Evolutionary conservation across 1,140 invertebrate genomes (phyloP), one percentile per base, ranked within the genome.

Genomic region (Odontomachus brunneus): DNA sequence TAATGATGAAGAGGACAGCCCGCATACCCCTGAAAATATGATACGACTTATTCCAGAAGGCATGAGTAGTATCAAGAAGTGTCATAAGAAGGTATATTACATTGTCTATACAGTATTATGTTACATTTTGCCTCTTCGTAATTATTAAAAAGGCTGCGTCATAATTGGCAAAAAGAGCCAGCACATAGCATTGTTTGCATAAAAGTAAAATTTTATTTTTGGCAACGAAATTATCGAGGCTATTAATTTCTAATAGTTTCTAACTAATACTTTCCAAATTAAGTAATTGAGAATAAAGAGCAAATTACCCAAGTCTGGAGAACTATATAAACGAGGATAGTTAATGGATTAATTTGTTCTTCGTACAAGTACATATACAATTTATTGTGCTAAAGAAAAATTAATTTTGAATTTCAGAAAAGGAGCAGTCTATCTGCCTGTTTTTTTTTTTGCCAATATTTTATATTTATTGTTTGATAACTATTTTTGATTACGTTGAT

Each of bases 61-160:
- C 60, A 92, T 92, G 90, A 93, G 92, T 66, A 90, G 91, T 63
- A 93, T 93, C 22, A 93, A 93, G 26, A 92, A 91, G 26, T 93
- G 92, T 14, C 92, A 93, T 60, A 92, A 89, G 74, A 93, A 93
- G 91, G 93, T 93, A 90, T 51, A 90, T 51, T 63, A 44, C 2
- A 38, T 0, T 85, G 9, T 14, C 12, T n/a, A 65, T 33, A 12
- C 29, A 24, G 62, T 53, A 62, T 74, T 33, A 44, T 11, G 1
- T 49, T 26, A 7, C 67, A 15, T 67, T 12, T 12, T 26, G 73
- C 57, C 11, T 44, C 69, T 75, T 4, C 49, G 66, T 89, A 67
- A 44, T 59, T 44, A 44, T 71, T 69, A 19, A 33, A 3, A 53
- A 22, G 38, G 38, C 3, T n/a, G 2, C 4, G 12, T n/a, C 19